Evolutionary conservation across 2,797 vertebrate species (phyloP).

Genomic region (Myripristis jacobus): DNA sequence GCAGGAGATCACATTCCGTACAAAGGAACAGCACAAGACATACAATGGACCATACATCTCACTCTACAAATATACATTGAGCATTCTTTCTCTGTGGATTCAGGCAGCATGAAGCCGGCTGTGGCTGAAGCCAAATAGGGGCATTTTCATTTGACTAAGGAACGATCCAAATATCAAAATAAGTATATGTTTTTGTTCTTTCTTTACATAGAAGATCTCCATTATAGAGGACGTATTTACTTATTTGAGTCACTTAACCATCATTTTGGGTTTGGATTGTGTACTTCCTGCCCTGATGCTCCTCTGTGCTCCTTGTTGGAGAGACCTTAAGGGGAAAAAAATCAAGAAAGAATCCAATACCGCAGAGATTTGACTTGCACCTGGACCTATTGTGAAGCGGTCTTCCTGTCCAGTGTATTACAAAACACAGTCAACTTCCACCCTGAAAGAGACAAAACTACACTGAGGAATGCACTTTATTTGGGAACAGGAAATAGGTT

Average conservation of each 20-base stretch:
- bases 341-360: conserved; percentile 17
- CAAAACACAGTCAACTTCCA: conserved; percentile 41
- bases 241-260: neutral
- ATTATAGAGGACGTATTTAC: neutral
- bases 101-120: neutral
- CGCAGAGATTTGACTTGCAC: conserved; percentile 26
- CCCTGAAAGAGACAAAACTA: conserved; percentile 8
- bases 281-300: neutral
- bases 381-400: conserved; percentile 52
- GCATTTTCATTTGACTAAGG: neutral
- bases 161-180: neutral
- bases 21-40: neutral
- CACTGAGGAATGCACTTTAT: conserved; percentile 10
- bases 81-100: neutral
- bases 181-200: neutral
- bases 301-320: conserved; percentile 2
- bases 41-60: neutral
- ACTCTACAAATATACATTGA: neutral
- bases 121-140: neutral
- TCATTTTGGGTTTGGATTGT: neutral
- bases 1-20: neutral
- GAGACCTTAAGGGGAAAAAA: conserved; percentile 24
- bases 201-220: neutral
- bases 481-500: conserved; percentile 19
- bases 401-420: conserved; percentile 29